Conservation (phyloP, 2,113 vertebrate genomes). For the Salminus brasiliensis region DNA sequence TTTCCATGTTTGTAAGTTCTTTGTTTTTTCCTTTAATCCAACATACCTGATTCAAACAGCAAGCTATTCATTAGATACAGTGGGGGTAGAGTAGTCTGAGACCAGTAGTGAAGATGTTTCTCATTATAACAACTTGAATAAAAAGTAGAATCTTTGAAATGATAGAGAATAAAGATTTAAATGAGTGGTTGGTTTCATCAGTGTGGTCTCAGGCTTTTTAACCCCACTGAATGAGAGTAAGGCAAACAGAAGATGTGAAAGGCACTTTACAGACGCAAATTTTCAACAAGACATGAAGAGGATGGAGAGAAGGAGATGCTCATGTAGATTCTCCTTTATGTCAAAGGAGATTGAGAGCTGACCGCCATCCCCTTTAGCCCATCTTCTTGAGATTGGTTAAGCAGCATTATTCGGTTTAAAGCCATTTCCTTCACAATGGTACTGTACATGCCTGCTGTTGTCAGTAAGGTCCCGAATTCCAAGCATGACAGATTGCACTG, state of each 20-base stretch:
- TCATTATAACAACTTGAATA: no score
- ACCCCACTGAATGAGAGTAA: no score
- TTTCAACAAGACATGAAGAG: background rate
- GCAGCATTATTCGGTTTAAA: conserved; percentile 44
- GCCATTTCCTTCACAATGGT: background rate
- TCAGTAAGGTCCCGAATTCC: background rate
- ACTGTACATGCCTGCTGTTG: background rate
- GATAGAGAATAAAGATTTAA: no score
- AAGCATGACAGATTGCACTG: background rate
- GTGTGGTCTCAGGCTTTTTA: no score
- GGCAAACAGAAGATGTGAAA: background rate
- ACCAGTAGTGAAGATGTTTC: no score
- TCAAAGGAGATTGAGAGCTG: background rate
- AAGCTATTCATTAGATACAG: no score
- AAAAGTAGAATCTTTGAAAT: no score
- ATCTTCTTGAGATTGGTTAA: conserved; percentile 13
- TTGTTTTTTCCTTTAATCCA: background rate
- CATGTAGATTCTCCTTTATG: background rate
- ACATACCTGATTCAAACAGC: background rate
- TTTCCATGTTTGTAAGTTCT: background rate
- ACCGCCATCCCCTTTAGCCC: background rate
- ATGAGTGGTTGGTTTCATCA: no score
- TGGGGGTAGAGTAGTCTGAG: no score
- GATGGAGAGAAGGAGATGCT: background rate
- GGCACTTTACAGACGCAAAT: no score